Conservation (phyloP, 1,140 invertebrate genomes). For the Drosophila watanabei region DNA sequence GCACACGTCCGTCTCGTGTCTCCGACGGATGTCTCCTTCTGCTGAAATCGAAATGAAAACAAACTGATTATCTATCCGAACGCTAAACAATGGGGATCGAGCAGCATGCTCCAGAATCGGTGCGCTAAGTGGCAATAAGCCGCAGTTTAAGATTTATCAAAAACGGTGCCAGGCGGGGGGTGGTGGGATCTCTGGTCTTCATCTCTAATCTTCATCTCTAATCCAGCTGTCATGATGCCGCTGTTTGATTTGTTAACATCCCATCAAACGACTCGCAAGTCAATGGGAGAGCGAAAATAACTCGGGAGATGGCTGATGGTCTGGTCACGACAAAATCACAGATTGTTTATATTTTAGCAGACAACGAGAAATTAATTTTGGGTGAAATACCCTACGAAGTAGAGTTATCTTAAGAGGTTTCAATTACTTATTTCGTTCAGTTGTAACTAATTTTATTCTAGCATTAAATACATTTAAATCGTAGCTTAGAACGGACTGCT, state of each 20-base stretch:
- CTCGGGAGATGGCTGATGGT: slow-evolving; percentile 3
- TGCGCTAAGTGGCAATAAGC: slow-evolving; percentile 33
- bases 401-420: not conserved
- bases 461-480: too few relatives aligned
- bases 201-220: slow-evolving; percentile 18
- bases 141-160: not conserved
- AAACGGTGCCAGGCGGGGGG: slow-evolving; percentile 16
- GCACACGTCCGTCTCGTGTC: slow-evolving; percentile 39
- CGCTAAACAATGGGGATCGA: slow-evolving; percentile 25
- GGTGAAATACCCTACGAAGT: not conserved
- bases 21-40: not conserved
- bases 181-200: not conserved
- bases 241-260: not conserved
- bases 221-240: slow-evolving; percentile 31
- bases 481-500: not conserved
- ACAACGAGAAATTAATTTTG: not conserved
- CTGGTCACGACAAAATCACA: slow-evolving; percentile 9
- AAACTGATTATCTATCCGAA: slow-evolving; percentile 43
- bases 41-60: slow-evolving; percentile 19
- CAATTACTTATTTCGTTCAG: too few relatives aligned
- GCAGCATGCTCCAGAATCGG: slow-evolving; percentile 17
- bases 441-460: too few relatives aligned
- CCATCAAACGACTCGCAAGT: slow-evolving; percentile 16
- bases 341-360: not conserved
- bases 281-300: slow-evolving; percentile 19